phyloP scores from a whole-genome alignment of 2,113 vertebrate genomes.

The Leucoraja erinaceus region DNA sequence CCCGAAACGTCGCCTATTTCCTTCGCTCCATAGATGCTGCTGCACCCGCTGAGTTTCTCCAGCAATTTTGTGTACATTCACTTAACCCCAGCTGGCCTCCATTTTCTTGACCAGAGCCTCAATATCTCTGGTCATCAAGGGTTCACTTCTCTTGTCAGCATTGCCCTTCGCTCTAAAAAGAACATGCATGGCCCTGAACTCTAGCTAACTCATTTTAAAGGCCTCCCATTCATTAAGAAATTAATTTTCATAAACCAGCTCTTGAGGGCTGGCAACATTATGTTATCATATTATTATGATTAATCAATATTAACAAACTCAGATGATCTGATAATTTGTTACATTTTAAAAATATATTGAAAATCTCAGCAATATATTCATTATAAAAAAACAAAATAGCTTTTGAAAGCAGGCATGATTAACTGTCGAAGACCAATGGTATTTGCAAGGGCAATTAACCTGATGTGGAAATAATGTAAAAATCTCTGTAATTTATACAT shows the following conservation, averaged over 20 bases:
- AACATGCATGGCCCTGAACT: too few relatives aligned
- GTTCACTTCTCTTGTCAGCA: too few relatives aligned
- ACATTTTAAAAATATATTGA: neutral
- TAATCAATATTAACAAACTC: neutral
- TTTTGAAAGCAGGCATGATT: neutral
- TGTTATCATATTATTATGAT: neutral
- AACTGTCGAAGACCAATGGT: neutral
- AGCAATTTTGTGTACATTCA: too few relatives aligned
- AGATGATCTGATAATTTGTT: neutral
- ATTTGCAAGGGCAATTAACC: neutral
- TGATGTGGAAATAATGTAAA: neutral
- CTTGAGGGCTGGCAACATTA: too few relatives aligned
- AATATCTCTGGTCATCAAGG: too few relatives aligned
- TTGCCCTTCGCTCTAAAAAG: too few relatives aligned
- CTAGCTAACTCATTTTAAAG: too few relatives aligned
- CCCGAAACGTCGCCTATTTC: too few relatives aligned
- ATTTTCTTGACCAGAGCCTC: too few relatives aligned
- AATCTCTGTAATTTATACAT: neutral
- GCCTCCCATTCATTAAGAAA: neutral
- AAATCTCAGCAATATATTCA: neutral
- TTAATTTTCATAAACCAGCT: neutral
- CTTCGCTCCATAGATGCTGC: too few relatives aligned
- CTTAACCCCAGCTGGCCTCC: too few relatives aligned
- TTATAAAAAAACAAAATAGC: neutral
- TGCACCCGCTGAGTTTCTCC: too few relatives aligned